phyloP scores from a whole-genome alignment of 2,888 invertebrate species.

The Vesta saturnalis region DNA sequence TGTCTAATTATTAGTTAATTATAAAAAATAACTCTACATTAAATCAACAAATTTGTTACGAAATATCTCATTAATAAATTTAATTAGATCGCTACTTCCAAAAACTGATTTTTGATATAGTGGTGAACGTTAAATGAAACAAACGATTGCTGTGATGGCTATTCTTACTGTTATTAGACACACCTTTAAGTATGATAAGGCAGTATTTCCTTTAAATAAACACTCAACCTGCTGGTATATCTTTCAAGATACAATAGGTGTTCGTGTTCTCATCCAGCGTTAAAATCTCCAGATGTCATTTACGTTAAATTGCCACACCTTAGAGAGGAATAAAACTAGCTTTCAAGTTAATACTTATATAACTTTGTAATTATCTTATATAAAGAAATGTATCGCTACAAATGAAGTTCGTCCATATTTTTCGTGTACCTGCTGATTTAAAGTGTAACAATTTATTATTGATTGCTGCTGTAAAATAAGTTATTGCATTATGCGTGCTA shows the following conservation, averaged over 20 bases:
- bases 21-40: too few species aligned
- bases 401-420: too few species aligned
- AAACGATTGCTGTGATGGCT: conserved; percentile 41
- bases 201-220: conserved; percentile 43
- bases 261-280: conserved; percentile 44
- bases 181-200: conserved; percentile 43
- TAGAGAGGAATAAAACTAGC: conserved; percentile 15
- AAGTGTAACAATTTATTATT: too few species aligned
- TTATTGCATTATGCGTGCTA: too few species aligned
- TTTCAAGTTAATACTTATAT: conserved; percentile 7
- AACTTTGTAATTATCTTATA: background rate
- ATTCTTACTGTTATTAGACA: conserved; percentile 42
- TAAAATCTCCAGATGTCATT: conserved; percentile 42
- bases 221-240: conserved; percentile 43
- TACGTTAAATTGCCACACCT: conserved; percentile 34
- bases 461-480: too few species aligned
- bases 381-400: background rate
- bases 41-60: too few species aligned
- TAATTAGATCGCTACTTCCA: background rate
- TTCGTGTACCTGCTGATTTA: too few species aligned
- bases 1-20: too few species aligned
- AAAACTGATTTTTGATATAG: conserved; percentile 15
- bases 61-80: background rate
- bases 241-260: conserved; percentile 38
- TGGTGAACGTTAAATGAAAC: conserved; percentile 40